These are phyloP conservation scores for Latrodectus elegans DNA, from an alignment of 2,888 invertebrate genomes.

Conservation along the genomic window DNA sequence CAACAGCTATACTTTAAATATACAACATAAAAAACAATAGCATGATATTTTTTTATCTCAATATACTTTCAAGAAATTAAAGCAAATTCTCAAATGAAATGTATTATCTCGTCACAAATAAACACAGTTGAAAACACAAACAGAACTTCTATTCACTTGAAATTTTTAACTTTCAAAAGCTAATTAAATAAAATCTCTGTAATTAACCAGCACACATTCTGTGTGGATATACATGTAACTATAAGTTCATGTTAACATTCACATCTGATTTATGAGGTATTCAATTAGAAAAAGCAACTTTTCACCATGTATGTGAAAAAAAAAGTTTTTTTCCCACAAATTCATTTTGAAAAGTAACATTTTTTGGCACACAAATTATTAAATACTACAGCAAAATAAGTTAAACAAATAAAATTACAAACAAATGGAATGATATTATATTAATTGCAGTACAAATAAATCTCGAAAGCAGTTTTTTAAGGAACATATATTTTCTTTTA, in stretches of 20 bases:
- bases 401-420: constrained; percentile 27
- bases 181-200: too few relatives aligned
- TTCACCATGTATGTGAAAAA: background rate
- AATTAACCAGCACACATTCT: background rate
- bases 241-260: background rate
- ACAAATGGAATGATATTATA: constrained; percentile 52
- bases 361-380: constrained; percentile 54
- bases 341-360: background rate
- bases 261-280: constrained; percentile 3
- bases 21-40: constrained; percentile 22
- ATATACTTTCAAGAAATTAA: background rate
- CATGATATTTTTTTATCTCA: constrained; percentile 2
- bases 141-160: too few relatives aligned
- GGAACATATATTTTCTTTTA: constrained; percentile 24
- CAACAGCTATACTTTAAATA: constrained; percentile 34
- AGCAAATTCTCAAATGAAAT: too few relatives aligned
- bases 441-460: constrained; percentile 29
- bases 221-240: constrained; percentile 3
- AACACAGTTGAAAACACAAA: too few relatives aligned
- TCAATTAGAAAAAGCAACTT: background rate
- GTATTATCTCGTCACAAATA: too few relatives aligned
- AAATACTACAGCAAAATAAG: constrained; percentile 34
- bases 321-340: background rate
- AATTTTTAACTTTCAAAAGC: too few relatives aligned
- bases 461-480: constrained; percentile 12